A percentile compares a stretch with the other conserved stretches of the same genome.
phyloP scores from a whole-genome alignment of 1,140 invertebrate species.

The Drosophila virilis region DNA sequence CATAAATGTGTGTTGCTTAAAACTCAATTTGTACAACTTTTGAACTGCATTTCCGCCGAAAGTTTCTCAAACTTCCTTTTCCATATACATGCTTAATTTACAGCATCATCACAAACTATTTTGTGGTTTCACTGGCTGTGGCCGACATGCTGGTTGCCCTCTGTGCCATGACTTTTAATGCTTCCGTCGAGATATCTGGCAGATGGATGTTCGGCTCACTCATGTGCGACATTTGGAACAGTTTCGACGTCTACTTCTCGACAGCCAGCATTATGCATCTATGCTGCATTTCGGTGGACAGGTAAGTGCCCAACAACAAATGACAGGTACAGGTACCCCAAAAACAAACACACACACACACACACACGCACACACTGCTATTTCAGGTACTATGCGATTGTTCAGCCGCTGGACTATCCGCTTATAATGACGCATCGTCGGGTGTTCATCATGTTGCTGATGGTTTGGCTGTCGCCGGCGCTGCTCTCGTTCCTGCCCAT shows the following conservation, averaged over 20 bases:
- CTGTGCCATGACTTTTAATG: constrained; percentile 97
- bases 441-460: constrained; percentile 91
- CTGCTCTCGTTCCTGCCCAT: constrained; percentile 97
- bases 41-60: neutral
- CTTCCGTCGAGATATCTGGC: constrained; percentile 92
- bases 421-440: constrained; percentile 93
- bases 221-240: constrained; percentile 98
- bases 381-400: constrained; percentile 93
- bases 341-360: neutral
- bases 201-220: constrained; percentile 95
- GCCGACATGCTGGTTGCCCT: constrained; percentile 97
- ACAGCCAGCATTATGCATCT: constrained; percentile 95
- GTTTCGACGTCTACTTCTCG: constrained; percentile 97
- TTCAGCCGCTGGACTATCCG: constrained; percentile 94
- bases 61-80: neutral
- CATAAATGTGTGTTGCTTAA: neutral
- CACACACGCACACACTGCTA: neutral
- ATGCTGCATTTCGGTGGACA: constrained; percentile 94
- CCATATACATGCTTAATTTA: constrained; percentile 6
- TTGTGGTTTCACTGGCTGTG: constrained; percentile 95
- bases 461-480: constrained; percentile 96
- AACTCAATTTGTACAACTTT: constrained; percentile 19
- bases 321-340: too few relatives aligned
- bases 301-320: constrained; percentile 43
- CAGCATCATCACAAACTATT: constrained; percentile 96